Conservation (phyloP, 1,140 invertebrate species). For the Drosophila ohnishii region DNA sequence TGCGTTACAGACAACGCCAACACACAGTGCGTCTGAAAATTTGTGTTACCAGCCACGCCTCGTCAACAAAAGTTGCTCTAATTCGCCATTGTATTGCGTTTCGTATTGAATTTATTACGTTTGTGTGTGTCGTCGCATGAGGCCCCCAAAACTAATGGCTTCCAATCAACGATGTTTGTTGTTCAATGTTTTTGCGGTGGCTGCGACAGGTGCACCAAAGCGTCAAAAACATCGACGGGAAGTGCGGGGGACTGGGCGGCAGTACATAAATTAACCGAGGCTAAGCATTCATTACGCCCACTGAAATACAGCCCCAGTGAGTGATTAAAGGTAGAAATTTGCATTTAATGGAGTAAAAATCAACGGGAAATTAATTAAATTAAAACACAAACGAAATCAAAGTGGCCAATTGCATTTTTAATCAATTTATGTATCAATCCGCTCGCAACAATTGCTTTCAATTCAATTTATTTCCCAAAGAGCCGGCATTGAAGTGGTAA, state of each 20-base stretch:
- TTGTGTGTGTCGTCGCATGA: conserved; percentile 24
- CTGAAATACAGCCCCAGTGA: conserved; percentile 6
- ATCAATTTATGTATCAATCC: conserved; percentile 32
- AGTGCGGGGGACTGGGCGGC: conserved; percentile 2
- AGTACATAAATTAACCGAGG: conserved; percentile 35
- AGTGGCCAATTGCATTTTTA: conserved; percentile 30
- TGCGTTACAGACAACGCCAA: conserved; percentile 29
- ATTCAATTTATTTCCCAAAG: conserved; percentile 19
- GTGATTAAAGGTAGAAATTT: conserved; percentile 21
- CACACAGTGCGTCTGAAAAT: conserved; percentile 18
- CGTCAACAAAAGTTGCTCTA: conserved; percentile 61
- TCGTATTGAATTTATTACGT: conserved; percentile 55
- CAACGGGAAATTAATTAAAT: conserved; percentile 36
- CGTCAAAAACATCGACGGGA: conserved; percentile 21
- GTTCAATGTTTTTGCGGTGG: conserved; percentile 42
- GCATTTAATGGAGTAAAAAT: conserved; percentile 27
- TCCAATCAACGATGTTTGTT: conserved; percentile 67
- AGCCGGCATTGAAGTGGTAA: conserved; percentile 17
- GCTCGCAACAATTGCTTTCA: conserved; percentile 21
- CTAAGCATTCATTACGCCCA: conserved; percentile 46
- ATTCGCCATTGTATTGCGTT: conserved; percentile 61
- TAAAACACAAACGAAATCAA: conserved; percentile 23
- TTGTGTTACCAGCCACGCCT: conserved; percentile 26
- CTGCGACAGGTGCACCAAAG: conserved; percentile 54
- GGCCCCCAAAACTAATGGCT: conserved; percentile 46